Conservation (phyloP, 2,113 vertebrate genomes). For the Pelmatolapia mariae region DNA sequence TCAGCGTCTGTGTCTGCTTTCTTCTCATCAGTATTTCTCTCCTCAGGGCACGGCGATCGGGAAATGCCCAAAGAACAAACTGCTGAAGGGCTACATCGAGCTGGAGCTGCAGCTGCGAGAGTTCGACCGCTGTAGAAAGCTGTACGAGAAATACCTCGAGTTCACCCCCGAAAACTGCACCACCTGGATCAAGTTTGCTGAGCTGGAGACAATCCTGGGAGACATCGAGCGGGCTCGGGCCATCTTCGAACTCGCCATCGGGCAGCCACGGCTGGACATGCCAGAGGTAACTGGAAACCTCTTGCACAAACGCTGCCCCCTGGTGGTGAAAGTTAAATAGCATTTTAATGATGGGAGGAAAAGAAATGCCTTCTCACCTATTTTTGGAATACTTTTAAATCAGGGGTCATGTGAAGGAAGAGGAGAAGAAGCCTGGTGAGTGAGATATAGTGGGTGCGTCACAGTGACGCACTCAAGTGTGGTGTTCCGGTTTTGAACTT, state of each 20-base stretch:
- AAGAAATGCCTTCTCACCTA: background rate
- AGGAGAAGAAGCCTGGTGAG: background rate
- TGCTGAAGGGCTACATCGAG: constrained; percentile 98
- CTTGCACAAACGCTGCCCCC: background rate
- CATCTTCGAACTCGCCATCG: constrained; percentile 93
- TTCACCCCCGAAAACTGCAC: constrained; percentile 94
- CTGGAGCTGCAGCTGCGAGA: constrained; percentile 92
- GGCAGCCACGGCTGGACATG: constrained; percentile 95
- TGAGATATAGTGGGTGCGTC: too few species aligned
- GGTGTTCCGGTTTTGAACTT: background rate
- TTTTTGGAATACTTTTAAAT: background rate
- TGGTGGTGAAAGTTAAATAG: background rate
- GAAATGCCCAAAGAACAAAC: constrained; percentile 94
- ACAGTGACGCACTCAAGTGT: background rate
- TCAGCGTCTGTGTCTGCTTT: background rate
- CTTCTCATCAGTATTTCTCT: background rate
- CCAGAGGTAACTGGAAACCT: constrained; percentile 78
- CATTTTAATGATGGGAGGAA: background rate
- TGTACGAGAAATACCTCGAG: constrained; percentile 97
- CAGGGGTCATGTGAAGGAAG: background rate
- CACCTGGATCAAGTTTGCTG: constrained; percentile 97
- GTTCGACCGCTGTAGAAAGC: constrained; percentile 95
- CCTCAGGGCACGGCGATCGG: constrained; percentile 87
- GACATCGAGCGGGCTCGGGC: constrained; percentile 86
- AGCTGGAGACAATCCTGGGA: constrained; percentile 93